Conservation (phyloP, 53 echinoderm and acorn worm genomes). For the Holothuria leucospilota region DNA sequence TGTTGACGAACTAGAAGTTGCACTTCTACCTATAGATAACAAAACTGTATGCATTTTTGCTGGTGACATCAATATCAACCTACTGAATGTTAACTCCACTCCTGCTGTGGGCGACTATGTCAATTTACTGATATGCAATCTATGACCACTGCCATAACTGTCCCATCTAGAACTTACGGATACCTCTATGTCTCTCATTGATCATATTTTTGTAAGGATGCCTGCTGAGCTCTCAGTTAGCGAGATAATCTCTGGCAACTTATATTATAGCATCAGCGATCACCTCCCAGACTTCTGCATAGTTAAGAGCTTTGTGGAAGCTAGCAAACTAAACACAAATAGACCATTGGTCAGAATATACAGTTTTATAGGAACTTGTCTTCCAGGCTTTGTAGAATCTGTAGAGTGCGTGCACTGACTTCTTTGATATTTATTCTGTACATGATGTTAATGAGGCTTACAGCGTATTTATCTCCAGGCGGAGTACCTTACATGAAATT, state of each 20-base stretch:
- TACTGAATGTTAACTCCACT: background rate
- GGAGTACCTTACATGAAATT: background rate
- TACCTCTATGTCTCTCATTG: background rate
- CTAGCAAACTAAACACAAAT: no score
- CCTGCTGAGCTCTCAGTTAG: slow-evolving; percentile 6
- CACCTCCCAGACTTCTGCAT: background rate
- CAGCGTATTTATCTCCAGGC: background rate
- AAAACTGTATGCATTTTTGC: no score
- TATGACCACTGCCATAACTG: background rate
- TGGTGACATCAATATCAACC: background rate
- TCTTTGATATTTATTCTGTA: background rate
- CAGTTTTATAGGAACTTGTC: background rate
- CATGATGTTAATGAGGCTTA: background rate
- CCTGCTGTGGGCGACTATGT: background rate
- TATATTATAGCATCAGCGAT: no score
- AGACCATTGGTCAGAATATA: background rate
- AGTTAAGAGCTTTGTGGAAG: background rate
- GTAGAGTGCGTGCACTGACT: background rate
- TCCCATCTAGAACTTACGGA: slow-evolving; percentile 23
- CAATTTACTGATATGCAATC: slow-evolving; percentile 2
- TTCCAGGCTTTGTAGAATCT: background rate
- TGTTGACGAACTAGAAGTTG: background rate
- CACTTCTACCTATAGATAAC: no score
- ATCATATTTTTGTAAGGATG: slow-evolving; percentile 7
- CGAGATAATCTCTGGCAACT: no score